Evolutionary conservation across 2,888 invertebrate genomes (phyloP).

Genomic region (Ennomos erosarius): DNA sequence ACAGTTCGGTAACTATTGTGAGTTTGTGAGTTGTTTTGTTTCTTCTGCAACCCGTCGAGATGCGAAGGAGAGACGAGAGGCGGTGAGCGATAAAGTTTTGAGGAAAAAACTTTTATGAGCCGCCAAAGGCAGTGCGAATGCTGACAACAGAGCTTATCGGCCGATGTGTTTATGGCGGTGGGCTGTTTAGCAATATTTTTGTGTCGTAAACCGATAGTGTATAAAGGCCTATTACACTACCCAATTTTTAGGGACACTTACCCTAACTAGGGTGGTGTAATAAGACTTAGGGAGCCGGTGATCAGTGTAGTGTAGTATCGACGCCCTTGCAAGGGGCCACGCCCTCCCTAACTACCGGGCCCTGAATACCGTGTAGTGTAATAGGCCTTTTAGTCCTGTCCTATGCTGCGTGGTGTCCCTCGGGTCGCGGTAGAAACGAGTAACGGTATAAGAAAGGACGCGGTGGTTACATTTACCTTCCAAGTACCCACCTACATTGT

Average conservation of each 20-base stretch:
- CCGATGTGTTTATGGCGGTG: slow-evolving; percentile 69
- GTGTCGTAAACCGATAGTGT: slow-evolving; percentile 46
- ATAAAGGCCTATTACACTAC: no score
- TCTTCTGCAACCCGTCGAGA: slow-evolving; percentile 64
- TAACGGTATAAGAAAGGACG: slow-evolving; percentile 49
- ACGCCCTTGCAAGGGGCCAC: no score
- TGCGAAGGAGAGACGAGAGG: slow-evolving; percentile 52
- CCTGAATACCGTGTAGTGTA: no score
- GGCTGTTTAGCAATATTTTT: slow-evolving; percentile 60
- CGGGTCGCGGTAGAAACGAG: slow-evolving; percentile 34
- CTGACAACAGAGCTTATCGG: slow-evolving; percentile 67
- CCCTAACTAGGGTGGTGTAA: no score
- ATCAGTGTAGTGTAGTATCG: no score
- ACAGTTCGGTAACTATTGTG: slow-evolving; percentile 62
- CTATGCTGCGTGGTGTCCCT: slow-evolving; percentile 45
- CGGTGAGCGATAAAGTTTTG: slow-evolving; percentile 54
- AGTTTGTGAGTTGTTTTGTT: slow-evolving; percentile 53
- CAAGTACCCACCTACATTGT: slow-evolving; percentile 42
- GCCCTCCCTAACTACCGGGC: no score
- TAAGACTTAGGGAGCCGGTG: no score
- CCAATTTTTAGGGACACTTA: no score
- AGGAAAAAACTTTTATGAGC: slow-evolving; percentile 66
- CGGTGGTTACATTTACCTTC: slow-evolving; percentile 21
- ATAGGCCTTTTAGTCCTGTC: no score
- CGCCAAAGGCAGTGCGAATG: slow-evolving; percentile 69